phyloP scores from a whole-genome alignment of 2,888 invertebrate species.

The Peribatodes rhomboidaria region DNA sequence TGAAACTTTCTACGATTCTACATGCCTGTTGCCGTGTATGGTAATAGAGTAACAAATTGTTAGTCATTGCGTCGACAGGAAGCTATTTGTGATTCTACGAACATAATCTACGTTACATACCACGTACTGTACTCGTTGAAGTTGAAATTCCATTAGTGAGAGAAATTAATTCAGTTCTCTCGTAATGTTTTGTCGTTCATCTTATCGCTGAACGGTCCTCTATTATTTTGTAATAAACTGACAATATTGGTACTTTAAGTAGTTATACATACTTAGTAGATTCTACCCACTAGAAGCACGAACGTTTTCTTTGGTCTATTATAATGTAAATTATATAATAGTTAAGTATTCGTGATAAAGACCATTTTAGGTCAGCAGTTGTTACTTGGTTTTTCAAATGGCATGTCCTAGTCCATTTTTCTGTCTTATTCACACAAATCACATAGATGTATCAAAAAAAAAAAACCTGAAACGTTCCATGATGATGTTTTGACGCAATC shows the following conservation, averaged over 20 bases:
- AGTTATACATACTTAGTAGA: too few species aligned
- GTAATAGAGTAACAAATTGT: conserved; percentile 21
- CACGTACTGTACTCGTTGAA: conserved; percentile 30
- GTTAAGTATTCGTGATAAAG: conserved; percentile 49
- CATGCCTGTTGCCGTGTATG: conserved; percentile 9
- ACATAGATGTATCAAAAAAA: too few species aligned
- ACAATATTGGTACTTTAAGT: not conserved
- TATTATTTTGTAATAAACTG: not conserved
- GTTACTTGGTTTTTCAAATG: conserved; percentile 32
- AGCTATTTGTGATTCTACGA: conserved; percentile 46
- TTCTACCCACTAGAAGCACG: too few species aligned
- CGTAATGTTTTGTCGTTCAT: conserved; percentile 1
- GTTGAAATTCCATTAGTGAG: conserved; percentile 30
- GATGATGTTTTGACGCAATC: too few species aligned
- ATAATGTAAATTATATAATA: too few species aligned
- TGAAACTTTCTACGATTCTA: conserved; percentile 17
- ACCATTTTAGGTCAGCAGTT: conserved; percentile 54
- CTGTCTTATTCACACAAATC: not conserved
- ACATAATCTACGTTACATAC: conserved; percentile 23
- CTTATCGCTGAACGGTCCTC: not conserved
- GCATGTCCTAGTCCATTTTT: not conserved
- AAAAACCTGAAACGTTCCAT: too few species aligned
- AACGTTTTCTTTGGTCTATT: too few species aligned
- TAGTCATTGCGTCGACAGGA: conserved; percentile 36
- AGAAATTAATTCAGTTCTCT: conserved; percentile 3